Percentiles rank a stretch among this genome's conserved stretches.
Evolutionary conservation across 2,888 invertebrate species (phyloP).

Genomic region (Acleris laterana): DNA sequence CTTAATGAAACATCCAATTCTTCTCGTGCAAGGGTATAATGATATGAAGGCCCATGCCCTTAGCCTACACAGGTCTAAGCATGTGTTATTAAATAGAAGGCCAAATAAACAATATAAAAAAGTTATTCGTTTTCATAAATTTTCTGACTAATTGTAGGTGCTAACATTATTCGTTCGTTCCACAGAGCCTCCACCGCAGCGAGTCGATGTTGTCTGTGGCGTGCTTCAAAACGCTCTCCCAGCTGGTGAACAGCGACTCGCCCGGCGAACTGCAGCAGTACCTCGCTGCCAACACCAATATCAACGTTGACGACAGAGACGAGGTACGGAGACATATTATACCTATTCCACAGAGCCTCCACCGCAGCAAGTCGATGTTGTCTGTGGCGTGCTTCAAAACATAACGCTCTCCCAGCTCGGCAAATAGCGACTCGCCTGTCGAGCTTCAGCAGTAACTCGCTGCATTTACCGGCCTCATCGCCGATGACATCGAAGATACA

Average conservation of each 20-base stretch:
- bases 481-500: conserved; percentile 92
- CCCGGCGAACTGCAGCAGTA: conserved; percentile 91
- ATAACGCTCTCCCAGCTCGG: conserved; percentile 90
- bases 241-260: conserved; percentile 92
- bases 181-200: conserved; percentile 93
- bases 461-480: conserved; percentile 90
- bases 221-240: conserved; percentile 92
- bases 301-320: conserved; percentile 93
- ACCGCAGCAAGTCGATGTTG: conserved; percentile 96
- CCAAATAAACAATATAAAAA: no score
- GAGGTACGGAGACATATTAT: conserved; percentile 84
- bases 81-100: no score
- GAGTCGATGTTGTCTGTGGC: conserved; percentile 95
- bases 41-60: no score
- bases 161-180: conserved; percentile 41
- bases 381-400: conserved; percentile 89
- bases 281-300: conserved; percentile 92
- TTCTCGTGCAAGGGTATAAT: no score
- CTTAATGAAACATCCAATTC: no score
- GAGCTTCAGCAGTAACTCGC: conserved; percentile 93
- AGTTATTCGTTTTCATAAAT: background rate
- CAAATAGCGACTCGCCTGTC: conserved; percentile 91
- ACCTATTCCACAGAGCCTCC: conserved; percentile 88
- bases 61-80: no score
- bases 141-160: background rate